Evolutionary conservation across 2,888 invertebrate genomes (phyloP).

Genomic region (Mythimna albipuncta): DNA sequence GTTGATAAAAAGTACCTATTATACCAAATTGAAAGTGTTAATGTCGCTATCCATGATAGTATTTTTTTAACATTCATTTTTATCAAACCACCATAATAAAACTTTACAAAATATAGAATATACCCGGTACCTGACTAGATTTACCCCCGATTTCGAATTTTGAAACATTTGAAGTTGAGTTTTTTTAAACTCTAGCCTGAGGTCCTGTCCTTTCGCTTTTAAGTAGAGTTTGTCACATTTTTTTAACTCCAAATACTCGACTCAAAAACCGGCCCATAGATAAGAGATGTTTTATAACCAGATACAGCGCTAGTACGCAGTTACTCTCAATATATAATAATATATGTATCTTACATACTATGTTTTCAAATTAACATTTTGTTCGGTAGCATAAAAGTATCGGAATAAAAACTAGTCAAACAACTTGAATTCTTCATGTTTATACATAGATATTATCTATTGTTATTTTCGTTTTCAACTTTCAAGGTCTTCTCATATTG

Average conservation of each 20-base stretch:
- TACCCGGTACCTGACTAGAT: too few relatives aligned
- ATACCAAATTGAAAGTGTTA: neutral
- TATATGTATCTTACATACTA: neutral
- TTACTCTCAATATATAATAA: neutral
- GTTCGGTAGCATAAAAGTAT: slow-evolving; percentile 25
- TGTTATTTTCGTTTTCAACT: slow-evolving; percentile 52
- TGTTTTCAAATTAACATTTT: slow-evolving; percentile 13
- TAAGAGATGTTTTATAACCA: neutral
- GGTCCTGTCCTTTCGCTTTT: neutral
- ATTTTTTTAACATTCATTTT: too few relatives aligned
- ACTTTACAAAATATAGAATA: neutral
- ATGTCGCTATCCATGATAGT: too few relatives aligned
- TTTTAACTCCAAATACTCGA: too few relatives aligned
- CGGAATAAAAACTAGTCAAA: slow-evolving; percentile 44
- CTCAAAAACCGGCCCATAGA: too few relatives aligned
- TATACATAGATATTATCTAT: slow-evolving; percentile 23
- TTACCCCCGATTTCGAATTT: too few relatives aligned
- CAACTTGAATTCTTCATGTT: slow-evolving; percentile 27
- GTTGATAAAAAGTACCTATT: neutral
- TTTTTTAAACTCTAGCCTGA: neutral
- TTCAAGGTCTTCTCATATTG: slow-evolving; percentile 38
- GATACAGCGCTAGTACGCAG: neutral
- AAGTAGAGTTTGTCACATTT: too few relatives aligned
- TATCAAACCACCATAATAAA: neutral
- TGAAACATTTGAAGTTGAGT: too few relatives aligned